Base-by-base conservation (phyloP, 2,888 invertebrate species). In the Latrodectus elegans region DNA sequence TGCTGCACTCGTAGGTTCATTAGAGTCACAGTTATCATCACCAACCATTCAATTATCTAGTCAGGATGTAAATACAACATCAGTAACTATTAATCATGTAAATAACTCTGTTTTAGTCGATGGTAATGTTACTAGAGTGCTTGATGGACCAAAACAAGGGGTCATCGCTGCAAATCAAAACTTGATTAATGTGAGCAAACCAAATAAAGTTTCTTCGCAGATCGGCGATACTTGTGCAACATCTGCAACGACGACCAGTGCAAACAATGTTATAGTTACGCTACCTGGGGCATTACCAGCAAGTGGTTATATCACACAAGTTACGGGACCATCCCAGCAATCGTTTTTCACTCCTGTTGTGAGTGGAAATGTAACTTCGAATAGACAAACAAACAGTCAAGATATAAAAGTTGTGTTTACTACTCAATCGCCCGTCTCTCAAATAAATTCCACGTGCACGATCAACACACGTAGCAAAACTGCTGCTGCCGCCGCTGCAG, bases 1-100 rank as follows among this genome's bases (percentile, higher is more conserved):
- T 92, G 96, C 94, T 94, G 96, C 96, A 92, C 94, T 96, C 92
- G 96, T 96, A 92, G 96, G 96, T 92, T 95, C 96, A 91, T 94
- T 96, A 91, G 96, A 96, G 94, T 95, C 95, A 92, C 95, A 96
- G 93, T 94, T 96, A 83, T 81, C 89, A n/a, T 86, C 86, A 65
- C 88, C 90, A 84, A 53, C 79, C 68, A 81, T 89, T 53, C 89
- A 89, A n/a, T 76, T 80, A 67, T 76, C 89, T 88, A 86, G 89
- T 90, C 86, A 88, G 71, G 93, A 94, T 90, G 94, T 94, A 89
- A 93, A 94, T 91, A 95, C 94, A 91, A 94, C 94, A 90, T 92
- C 95, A 90, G 94, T 95, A 89, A 93, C 94, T 89, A 94, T 94
- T 90, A 93, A 93, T 89, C 95, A 95, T 91, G 79, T 88, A 14